Percentiles rank a stretch among this genome's conserved stretches.
These are phyloP conservation scores for Homarus americanus DNA, from an alignment of 1,140 invertebrate genomes.

Conservation along the genomic window DNA sequence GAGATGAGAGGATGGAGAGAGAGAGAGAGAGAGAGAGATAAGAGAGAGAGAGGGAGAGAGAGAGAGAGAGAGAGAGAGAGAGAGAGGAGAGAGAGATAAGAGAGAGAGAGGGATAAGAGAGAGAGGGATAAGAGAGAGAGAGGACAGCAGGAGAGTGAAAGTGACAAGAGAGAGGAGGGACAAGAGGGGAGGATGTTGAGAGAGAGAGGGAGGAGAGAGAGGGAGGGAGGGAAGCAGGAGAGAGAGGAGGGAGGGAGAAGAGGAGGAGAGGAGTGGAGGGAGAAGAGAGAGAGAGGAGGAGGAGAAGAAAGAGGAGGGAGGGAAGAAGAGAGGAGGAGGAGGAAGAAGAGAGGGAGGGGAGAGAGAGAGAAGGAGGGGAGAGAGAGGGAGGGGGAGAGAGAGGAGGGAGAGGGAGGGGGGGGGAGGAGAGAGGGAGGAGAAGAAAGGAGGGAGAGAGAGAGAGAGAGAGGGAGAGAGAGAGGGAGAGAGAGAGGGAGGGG, in stretches of 20 bases:
- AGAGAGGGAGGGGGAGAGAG: not conserved
- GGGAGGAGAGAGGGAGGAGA: not conserved
- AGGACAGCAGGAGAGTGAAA: not conserved
- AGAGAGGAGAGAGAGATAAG: constrained; percentile 2
- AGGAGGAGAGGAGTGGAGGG: not conserved
- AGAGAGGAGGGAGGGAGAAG: not conserved
- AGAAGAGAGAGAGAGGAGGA: not conserved
- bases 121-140: not conserved
- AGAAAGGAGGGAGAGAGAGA: constrained; percentile 17
- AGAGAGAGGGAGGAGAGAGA: not conserved
- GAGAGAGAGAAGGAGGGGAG: not conserved
- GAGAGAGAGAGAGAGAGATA: no score
- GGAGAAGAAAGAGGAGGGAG: not conserved
- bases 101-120: not conserved
- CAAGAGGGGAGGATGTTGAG: not conserved
- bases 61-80: constrained; percentile 23
- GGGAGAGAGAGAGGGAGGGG: constrained; percentile 26
- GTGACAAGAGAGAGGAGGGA: not conserved
- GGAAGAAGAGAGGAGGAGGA: not conserved
- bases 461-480: constrained; percentile 21
- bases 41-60: no score
- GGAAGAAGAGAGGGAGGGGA: not conserved
- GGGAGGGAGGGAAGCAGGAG: not conserved
- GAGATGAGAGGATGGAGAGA: no score
- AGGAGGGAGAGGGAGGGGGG: not conserved